phyloP scores from a whole-genome alignment of 2,888 invertebrate genomes.

The Himalopsyche tibetana region DNA sequence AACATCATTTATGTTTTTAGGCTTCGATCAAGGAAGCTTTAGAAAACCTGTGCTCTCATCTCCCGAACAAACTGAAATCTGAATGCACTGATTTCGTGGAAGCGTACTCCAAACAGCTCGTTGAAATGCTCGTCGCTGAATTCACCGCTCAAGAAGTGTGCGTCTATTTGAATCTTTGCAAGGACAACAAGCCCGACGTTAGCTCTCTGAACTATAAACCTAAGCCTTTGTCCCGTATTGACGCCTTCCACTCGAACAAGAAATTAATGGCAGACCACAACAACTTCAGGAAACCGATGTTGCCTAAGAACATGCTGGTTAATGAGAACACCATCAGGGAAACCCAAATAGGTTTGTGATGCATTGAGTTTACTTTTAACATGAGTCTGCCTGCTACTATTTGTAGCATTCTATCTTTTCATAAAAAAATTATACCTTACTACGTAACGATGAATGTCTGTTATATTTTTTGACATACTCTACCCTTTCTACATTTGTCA shows the following conservation, averaged over 20 bases:
- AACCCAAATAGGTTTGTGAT: constrained; percentile 73
- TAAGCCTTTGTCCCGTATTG: constrained; percentile 68
- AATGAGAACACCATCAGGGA: constrained; percentile 66
- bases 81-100: constrained; percentile 88
- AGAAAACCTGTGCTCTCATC: constrained; percentile 82
- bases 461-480: constrained; percentile 47
- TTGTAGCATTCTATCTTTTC: not conserved
- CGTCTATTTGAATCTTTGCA: constrained; percentile 85
- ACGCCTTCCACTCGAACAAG: constrained; percentile 72
- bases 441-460: no score
- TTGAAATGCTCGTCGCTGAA: constrained; percentile 87
- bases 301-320: constrained; percentile 71
- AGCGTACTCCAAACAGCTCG: constrained; percentile 84
- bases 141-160: constrained; percentile 87
- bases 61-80: constrained; percentile 79
- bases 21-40: constrained; percentile 82
- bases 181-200: constrained; percentile 73
- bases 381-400: not conserved
- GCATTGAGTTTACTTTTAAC: not conserved
- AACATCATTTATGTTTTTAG: constrained; percentile 71
- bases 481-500: no score
- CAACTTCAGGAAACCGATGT: constrained; percentile 70
- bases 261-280: constrained; percentile 72
- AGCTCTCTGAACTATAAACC: constrained; percentile 66
- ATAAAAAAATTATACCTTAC: no score